A percentile compares a stretch with the other conserved stretches of the same genome.
phyloP scores from a whole-genome alignment of 2,113 vertebrate species.

The Cottus gobio region DNA sequence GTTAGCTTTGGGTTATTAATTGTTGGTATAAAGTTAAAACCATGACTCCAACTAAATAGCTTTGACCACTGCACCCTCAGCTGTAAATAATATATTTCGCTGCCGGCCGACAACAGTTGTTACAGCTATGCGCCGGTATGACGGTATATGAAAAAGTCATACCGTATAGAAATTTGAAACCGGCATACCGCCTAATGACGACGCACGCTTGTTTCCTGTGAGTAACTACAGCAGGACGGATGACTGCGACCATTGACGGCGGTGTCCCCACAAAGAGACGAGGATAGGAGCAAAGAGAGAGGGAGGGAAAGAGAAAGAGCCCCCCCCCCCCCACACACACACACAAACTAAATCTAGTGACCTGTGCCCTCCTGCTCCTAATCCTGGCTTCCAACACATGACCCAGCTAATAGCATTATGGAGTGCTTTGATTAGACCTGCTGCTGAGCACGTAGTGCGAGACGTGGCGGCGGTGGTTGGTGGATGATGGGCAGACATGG shows the following conservation, averaged over 20 bases:
- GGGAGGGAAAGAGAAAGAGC: not conserved
- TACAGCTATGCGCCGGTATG: too few relatives aligned
- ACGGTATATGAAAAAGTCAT: too few relatives aligned
- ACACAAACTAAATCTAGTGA: slow-evolving; percentile 68
- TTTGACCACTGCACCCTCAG: too few relatives aligned
- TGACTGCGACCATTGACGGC: slow-evolving; percentile 15
- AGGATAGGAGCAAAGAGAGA: not conserved
- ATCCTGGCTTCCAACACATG: slow-evolving; percentile 81
- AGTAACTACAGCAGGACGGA: not conserved
- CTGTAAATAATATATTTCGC: too few relatives aligned
- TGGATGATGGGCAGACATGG: not conserved
- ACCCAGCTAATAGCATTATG: slow-evolving; percentile 80
- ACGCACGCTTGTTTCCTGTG: not conserved
- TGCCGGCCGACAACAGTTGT: too few relatives aligned
- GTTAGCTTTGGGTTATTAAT: too few relatives aligned
- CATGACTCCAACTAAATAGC: too few relatives aligned
- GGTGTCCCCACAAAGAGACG: slow-evolving; percentile 7
- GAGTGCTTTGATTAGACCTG: slow-evolving; percentile 78
- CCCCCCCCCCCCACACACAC: slow-evolving; percentile 15
- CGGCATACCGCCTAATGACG: too few relatives aligned
- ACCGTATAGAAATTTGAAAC: too few relatives aligned
- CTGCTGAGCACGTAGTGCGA: slow-evolving; percentile 53
- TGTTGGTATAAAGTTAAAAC: too few relatives aligned
- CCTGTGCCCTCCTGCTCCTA: slow-evolving; percentile 76
- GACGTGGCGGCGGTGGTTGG: not conserved